Evolutionary conservation across 2,888 invertebrate genomes (phyloP), one percentile per base, ranked within the genome.

Genomic region (Smittia aterrima): DNA sequence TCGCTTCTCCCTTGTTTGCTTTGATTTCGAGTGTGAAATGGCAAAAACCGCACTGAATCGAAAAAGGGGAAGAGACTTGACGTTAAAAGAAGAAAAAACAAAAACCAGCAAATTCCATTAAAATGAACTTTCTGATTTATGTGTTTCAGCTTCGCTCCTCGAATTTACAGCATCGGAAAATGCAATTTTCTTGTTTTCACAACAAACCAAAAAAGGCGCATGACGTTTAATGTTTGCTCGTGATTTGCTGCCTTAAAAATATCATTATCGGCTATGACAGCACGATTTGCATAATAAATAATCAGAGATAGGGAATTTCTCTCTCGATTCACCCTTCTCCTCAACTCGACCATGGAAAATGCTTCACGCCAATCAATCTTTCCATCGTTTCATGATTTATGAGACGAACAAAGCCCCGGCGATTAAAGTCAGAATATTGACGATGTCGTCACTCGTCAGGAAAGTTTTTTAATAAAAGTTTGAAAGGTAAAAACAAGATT

Each of bases 61-160:
- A 27, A 53, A 53, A 58, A 66, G 58, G 58, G 58, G 58, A 58
- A 58, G 47, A 2, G 47, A 47, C 22, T 47, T 13, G n/a, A 22
- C 22, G 22, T 11, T 20, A 22, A 18, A n/a, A 54, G 25, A 66
- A 27, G 9, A 54, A 24, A n/a, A 54, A 54, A 54, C 53, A 71
- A 54, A 71, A 72, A 72, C 72, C 72, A 72, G 72, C 58, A 72
- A 72, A 72, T 72, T 72, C 72, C 72, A 72, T 72, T 72, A 72
- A n/a, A 72, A 72, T 62, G n/a, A 64, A 72, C 24, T 72, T 72
- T 72, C 72, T 72, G 72, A 72, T 72, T 72, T 72, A 72, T 72
- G 72, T 62, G 38, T 16, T 62, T 64, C 64, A 1, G 13, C 4
- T 13, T 25, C 27, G 3, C 20, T 64, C 16, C 3, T 22, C 24